Base-by-base conservation (phyloP, 2,113 vertebrate species). In the Colistium nudipinnis region DNA sequence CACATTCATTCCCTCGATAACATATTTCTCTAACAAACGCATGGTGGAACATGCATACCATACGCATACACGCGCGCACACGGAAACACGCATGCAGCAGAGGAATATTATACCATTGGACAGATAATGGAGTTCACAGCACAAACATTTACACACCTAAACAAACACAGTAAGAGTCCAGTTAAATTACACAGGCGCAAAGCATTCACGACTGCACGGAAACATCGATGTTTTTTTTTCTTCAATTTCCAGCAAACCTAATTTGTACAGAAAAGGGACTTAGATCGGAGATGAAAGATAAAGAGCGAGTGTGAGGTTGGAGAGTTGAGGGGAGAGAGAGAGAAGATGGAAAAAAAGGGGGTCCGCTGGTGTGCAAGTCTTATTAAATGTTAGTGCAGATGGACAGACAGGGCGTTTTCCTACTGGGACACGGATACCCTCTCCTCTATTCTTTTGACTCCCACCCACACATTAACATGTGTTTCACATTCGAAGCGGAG, bases 341-440 rank as follows among this genome's bases (percentile, higher is more conserved):
- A 65, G 31, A 24, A 43, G 38, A 55, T 70, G 64, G 64, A 74
- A 76, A 78, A 78, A 82, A 87, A 89, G 73, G 79, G 39, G 52
- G 66, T 76, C 78, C 74, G 76, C 75, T 84, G 78, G 78, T 82
- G 81, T 83, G 74, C 67, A 67, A 74, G 82, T 79, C 62, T 86
- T 89, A 90, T 91, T 93, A 92, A 92, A 87, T 90, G 91, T 86
- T 93, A 89, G 62, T 66, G 77, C 92, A 93, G 92, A 92, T 93
- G 92, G 91, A 90, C 81, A 76, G 84, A 88, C 81, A 63, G 89
- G 92, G 90, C 88, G 89, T 92, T 92, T 90, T 92, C 89, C 89
- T 89, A 91, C 87, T 82, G 71, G 92, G 92, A 93, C 92, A 93
- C 84, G 90, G 91, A 93, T 93, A 92, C 91, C 92, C 92, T 90